phyloP scores from a whole-genome alignment of 2,888 invertebrate genomes.

The Cosmopolites sordidus region DNA sequence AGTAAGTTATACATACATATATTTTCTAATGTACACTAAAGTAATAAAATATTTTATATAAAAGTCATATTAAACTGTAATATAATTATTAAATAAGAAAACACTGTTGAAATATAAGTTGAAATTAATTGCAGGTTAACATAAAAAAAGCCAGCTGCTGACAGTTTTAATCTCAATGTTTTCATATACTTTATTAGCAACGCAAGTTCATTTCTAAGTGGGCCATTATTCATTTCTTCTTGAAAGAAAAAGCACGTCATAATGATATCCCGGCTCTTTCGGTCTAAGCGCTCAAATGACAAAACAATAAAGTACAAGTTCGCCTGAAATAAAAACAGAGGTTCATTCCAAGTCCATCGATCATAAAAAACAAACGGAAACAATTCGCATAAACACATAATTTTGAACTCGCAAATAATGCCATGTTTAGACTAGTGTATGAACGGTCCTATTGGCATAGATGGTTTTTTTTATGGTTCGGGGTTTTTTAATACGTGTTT shows the following conservation, averaged over 20 bases:
- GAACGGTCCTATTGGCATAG: too few relatives aligned
- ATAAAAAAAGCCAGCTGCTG: conserved; percentile 19
- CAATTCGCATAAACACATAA: too few relatives aligned
- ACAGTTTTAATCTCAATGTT: conserved; percentile 11
- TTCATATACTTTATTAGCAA: conserved; percentile 16
- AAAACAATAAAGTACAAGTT: conserved; percentile 13
- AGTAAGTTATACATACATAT: too few relatives aligned
- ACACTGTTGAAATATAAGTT: conserved; percentile 12
- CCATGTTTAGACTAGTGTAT: too few relatives aligned
- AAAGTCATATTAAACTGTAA: conserved; percentile 19
- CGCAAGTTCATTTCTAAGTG: conserved; percentile 12
- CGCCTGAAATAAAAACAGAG: conserved; percentile 6
- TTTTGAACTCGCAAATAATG: too few relatives aligned
- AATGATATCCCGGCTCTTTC: conserved; percentile 10
- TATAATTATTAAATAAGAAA: conserved; percentile 23
- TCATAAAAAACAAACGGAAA: too few relatives aligned
- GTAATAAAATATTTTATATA: conserved; percentile 5
- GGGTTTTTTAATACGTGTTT: too few relatives aligned
- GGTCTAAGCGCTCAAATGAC: conserved; percentile 11
- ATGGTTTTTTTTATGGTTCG: too few relatives aligned
- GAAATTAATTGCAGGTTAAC: conserved; percentile 16
- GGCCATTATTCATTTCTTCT: conserved; percentile 17
- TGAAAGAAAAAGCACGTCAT: conserved; percentile 19
- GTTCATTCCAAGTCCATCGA: too few relatives aligned
- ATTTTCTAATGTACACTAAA: too few relatives aligned